These are phyloP conservation scores for Cryptus armator DNA, from an alignment of 2,888 invertebrate species.

Conservation along the genomic window DNA sequence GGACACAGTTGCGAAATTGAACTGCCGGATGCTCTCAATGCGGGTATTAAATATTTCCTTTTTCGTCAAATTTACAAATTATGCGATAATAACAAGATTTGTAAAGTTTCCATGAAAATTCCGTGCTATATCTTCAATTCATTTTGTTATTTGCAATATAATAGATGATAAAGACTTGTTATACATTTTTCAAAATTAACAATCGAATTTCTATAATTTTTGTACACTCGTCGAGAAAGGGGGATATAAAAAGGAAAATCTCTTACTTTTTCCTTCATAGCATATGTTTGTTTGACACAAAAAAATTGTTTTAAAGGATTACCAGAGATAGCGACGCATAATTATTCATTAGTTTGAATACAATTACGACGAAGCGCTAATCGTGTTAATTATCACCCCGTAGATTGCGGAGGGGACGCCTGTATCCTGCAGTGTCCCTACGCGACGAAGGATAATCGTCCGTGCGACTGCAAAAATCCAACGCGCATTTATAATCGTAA, in stretches of 20 bases:
- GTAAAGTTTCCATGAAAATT: background rate
- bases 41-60: constrained; percentile 57
- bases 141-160: background rate
- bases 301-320: too few species aligned
- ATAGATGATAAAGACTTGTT: background rate
- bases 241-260: too few species aligned
- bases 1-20: constrained; percentile 91
- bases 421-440: constrained; percentile 86
- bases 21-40: constrained; percentile 81
- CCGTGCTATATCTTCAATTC: background rate
- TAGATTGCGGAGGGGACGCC: constrained; percentile 84
- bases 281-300: too few species aligned
- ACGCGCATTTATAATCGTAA: constrained; percentile 84
- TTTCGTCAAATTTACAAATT: constrained; percentile 20
- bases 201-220: background rate
- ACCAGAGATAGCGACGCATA: too few species aligned
- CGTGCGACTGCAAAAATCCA: constrained; percentile 85
- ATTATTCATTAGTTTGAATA: constrained; percentile 23
- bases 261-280: too few species aligned
- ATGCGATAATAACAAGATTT: background rate
- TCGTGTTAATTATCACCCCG: constrained; percentile 38
- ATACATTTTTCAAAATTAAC: too few species aligned
- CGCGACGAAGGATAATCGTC: constrained; percentile 82
- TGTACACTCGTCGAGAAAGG: too few species aligned
- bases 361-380: constrained; percentile 31